Base-by-base conservation (phyloP, 2,888 invertebrate species). In the Xiphydria camelus region DNA sequence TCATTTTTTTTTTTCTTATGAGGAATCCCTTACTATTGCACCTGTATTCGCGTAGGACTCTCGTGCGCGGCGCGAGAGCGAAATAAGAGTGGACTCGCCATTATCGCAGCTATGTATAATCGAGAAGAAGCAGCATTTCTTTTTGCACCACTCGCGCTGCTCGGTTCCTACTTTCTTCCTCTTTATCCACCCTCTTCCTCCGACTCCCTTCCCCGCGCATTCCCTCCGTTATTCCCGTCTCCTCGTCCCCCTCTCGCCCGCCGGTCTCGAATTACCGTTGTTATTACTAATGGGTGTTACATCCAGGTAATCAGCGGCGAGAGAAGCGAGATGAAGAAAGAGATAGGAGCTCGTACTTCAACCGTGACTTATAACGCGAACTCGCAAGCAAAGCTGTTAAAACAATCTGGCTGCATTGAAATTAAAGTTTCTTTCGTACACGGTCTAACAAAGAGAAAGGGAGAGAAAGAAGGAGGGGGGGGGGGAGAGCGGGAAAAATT, bases 371-470 rank as follows among this genome's bases (percentile, higher is more conserved):
- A 43, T 26, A 43, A 43, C 23, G 25, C 31, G 25, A 19, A 26
- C 26, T 6, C 26, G 31, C 37, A 15, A 20, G 36, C 37, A 37
- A 43, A 43, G 37, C 37, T 43, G 29, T 43, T 31, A 37, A 35
- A 31, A 43, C 43, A 37, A 43, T 43, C 43, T 43, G 43, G 43
- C 43, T 26, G 25, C 41, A 34, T 31, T 26, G 20, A 38, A 43
- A 43, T 43, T 43, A 43, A 43, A 43, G 37, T 43, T 43, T 37
- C 37, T 19, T 38, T 43, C 31, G 43, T 36, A 25, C 34, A 15
- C 18, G 22, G 22, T 17, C 19, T 21, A 43, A 36, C 36, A 43
- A 43, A 43, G 39, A 14, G 43, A 7, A n/a, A n/a, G 18, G 18
- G 23, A 23, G 23, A 23, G n/a, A n/a, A n/a, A n/a, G n/a, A n/a